Base-by-base conservation (phyloP, 2,888 invertebrate genomes). In the Lithosia quadra region DNA sequence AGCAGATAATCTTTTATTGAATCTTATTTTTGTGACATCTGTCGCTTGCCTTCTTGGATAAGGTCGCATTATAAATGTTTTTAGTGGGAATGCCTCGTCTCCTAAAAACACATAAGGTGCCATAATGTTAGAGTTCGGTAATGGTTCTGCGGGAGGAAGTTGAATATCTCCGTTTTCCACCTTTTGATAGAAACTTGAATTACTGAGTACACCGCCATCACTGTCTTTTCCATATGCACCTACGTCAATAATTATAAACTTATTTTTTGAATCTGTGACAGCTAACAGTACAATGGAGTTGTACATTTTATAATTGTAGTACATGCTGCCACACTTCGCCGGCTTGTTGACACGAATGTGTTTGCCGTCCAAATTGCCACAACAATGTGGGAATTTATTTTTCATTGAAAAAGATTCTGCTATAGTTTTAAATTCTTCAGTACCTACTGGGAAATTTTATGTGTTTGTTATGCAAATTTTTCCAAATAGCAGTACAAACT, bases 181-280 rank as follows among this genome's bases (percentile, higher is more conserved):
- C 33, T 33, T 33, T 33, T 33, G 33, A 33, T 33, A 33, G 33
- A 33, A 33, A 68, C 65, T 70, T 70, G 70, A 72, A 75, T 72
- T 70, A 66, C 70, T 70, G 68, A 73, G 68, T 24, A 74, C 68
- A 68, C 74, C 72, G 61, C 72, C 70, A 70, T 72, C 74, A 72
- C 72, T 70, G 67, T 67, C 66, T 68, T 68, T 69, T 69, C 69
- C 67, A 53, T 65, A 65, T 68, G 73, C 68, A 71, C 76, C 73
- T 68, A 79, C 73, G 71, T 77, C 73, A 68, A 76, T 72, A 65
- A 69, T 39, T 62, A 72, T 73, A 69, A 78, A 76, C 60, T 43
- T 76, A 49, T 70, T 72, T 67, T 75, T 71, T 69, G 73, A 67
- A 71, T 79, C 79, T n/a, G 74, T 65, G 63, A 66, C 70, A 58